Evolutionary conservation across 1,140 invertebrate genomes (phyloP), one percentile per base, ranked within the genome.

Genomic region (Cyclina sinensis): DNA sequence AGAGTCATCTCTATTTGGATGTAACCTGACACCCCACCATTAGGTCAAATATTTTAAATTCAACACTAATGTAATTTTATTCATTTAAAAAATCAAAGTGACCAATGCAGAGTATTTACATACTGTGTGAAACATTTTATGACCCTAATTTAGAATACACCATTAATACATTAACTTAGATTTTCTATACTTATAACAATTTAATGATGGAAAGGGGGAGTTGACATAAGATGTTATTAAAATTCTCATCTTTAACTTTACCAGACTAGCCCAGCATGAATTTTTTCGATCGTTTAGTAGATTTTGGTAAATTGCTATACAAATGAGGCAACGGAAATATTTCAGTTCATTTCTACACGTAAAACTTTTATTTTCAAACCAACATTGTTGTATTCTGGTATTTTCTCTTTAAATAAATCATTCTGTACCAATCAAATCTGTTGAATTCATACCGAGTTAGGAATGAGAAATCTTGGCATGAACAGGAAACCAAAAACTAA

Each of bases 11-110:
- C 3, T 57, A n/a, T 57, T 57, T 27, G 24, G 21, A 37, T 70
- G 1, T 32, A 70, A 70, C 35, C 21, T 70, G 21, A 65, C 16
- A 27, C 32, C 3, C 35, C 65, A 70, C n/a, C 14, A 70, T 21
- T 70, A 70, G 65, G 65, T 70, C 65, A 70, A 70, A 70, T 70
- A 70, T 70, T 70, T 70, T 32, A 70, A 70, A 70, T 70, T 70
- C 32, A 70, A 37, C 24, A 27, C 30, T 37, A 70, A 70, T 70
- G 65, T 35, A 37, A 70, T 70, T 39, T 70, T 37, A 70, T 70
- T 70, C 32, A 70, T 70, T 70, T 37, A 3, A 70, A 70, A 70
- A 16, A 37, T 39, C 32, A 70, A 70, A 70, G 65, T 70, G 65
- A 70, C 65, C 65, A 70, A 70, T 18, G 65, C 32, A 37, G 32